Conservation (phyloP, 2,888 invertebrate genomes). For the Mycalesis mineus region DNA sequence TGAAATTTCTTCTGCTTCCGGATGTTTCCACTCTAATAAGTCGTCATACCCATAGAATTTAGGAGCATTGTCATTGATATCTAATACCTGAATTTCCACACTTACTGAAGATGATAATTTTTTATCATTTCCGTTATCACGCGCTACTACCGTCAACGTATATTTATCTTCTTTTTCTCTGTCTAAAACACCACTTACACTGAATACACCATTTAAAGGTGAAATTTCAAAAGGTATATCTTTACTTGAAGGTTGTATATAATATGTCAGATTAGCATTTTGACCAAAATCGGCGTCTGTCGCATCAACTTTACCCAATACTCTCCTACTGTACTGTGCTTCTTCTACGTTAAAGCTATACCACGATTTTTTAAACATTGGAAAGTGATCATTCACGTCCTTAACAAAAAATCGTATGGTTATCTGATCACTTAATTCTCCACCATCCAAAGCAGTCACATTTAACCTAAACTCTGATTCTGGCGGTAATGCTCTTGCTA, state of each 20-base stretch:
- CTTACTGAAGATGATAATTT: conserved; percentile 85
- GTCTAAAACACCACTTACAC: conserved; percentile 86
- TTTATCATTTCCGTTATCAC: conserved; percentile 82
- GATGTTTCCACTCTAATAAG: conserved; percentile 67
- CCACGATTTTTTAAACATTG: conserved; percentile 88
- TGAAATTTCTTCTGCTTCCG: conserved; percentile 64
- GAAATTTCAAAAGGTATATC: conserved; percentile 84
- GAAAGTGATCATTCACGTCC: conserved; percentile 91
- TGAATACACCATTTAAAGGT: conserved; percentile 82
- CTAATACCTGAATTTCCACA: conserved; percentile 88
- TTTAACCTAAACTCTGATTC: conserved; percentile 87
- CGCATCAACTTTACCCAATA: conserved; percentile 87
- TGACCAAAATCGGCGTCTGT: conserved; percentile 88
- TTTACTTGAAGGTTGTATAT: conserved; percentile 69
- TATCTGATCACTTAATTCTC: conserved; percentile 84
- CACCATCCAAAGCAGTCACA: conserved; percentile 86
- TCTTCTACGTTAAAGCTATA: conserved; percentile 90
- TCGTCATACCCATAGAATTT: conserved; percentile 88
- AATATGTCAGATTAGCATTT: conserved; percentile 88
- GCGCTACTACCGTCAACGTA: conserved; percentile 84
- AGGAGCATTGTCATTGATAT: conserved; percentile 91
- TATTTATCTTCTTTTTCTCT: conserved; percentile 85
- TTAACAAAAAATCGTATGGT: conserved; percentile 84
- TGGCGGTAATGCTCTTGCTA: conserved; percentile 84
- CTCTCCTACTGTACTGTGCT: conserved; percentile 83